These are phyloP conservation scores for Cerceris ruficornis DNA, from an alignment of 2,888 invertebrate genomes.

Conservation along the genomic window DNA sequence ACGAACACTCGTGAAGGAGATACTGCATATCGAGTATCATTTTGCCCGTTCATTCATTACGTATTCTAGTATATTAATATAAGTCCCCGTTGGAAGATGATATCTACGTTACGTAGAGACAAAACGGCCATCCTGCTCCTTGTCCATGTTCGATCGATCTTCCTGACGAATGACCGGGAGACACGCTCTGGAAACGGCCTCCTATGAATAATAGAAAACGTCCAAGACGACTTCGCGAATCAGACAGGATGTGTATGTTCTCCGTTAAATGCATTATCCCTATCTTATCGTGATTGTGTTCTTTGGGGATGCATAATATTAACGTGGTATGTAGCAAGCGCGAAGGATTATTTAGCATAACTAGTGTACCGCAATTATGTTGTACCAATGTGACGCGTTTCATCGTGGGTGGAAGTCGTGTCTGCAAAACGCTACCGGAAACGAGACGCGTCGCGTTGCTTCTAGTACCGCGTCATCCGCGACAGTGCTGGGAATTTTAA, in stretches of 20 bases:
- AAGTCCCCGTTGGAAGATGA: slow-evolving; percentile 51
- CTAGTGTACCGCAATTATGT: no score
- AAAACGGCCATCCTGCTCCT: slow-evolving; percentile 54
- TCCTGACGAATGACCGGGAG: slow-evolving; percentile 53
- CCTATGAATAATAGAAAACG: slow-evolving; percentile 33
- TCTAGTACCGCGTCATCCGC: no score
- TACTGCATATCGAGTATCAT: slow-evolving; percentile 50
- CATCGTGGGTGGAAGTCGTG: no score
- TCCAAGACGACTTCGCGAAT: not conserved
- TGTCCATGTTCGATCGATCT: slow-evolving; percentile 58
- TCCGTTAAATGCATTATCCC: not conserved
- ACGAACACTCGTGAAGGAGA: slow-evolving; percentile 26
- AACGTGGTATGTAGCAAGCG: not conserved
- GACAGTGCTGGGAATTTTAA: no score
- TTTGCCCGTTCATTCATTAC: slow-evolving; percentile 56
- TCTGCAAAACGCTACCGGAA: no score
- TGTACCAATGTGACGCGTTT: no score
- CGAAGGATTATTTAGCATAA: no score
- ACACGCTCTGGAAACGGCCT: slow-evolving; percentile 36
- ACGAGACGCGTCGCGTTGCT: no score
- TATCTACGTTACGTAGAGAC: slow-evolving; percentile 59
- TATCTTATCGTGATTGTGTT: not conserved
- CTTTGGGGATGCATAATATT: not conserved
- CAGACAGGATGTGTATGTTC: no score
- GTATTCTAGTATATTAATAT: slow-evolving; percentile 61